Base-by-base conservation (phyloP, 1,140 invertebrate genomes). In the Wiebesia pumilae region DNA sequence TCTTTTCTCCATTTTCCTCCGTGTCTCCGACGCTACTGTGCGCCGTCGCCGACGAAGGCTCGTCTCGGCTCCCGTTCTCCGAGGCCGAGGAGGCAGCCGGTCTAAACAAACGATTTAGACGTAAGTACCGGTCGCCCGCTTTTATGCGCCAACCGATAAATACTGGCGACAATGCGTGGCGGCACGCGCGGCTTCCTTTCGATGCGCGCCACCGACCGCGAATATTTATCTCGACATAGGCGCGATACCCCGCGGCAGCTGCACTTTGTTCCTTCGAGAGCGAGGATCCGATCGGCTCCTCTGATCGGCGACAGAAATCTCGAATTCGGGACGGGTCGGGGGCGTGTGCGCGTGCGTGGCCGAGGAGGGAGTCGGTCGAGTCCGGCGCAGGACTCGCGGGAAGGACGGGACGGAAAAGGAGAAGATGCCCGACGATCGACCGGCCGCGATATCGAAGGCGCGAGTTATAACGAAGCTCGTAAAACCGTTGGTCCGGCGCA, bases 81-180 rank as follows among this genome's bases (percentile, higher is more conserved):
- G 54, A 51, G 19, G 84, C 81, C 81, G 65, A 86, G 84, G 9
- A 16, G 30, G 6, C 9, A 7, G n/a, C 33, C 62, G 54, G 81
- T 85, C 85, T 87, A 87, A 89, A 89, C 85, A 83, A 87, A 87
- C 81, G 85, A 83, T 79, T 86, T 38, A 24, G 69, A 85, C 84
- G 84, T 81, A 81, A 85, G 81, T 85, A 81, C 77, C 78, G 58
- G 21, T 24, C 16, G 40, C 27, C 14, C 69, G 69, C 30, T n/a
- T 19, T 21, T 33, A 33, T 21, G 69, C 51, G 19, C 51, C 51
- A 16, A 9, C 3, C 30, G 75, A 78, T 24, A 78, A 78, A 78
- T 47, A 78, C n/a, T 3, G 12, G 9, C 30, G 30, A 35, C 58
- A n/a, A 62, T 24, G 58, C 24, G 58, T 62, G 21, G 58, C 10